A percentile compares a stretch with the other conserved stretches of the same genome.
Conservation (phyloP, 2,797 vertebrate genomes). For the Sebastes itinus region DNA sequence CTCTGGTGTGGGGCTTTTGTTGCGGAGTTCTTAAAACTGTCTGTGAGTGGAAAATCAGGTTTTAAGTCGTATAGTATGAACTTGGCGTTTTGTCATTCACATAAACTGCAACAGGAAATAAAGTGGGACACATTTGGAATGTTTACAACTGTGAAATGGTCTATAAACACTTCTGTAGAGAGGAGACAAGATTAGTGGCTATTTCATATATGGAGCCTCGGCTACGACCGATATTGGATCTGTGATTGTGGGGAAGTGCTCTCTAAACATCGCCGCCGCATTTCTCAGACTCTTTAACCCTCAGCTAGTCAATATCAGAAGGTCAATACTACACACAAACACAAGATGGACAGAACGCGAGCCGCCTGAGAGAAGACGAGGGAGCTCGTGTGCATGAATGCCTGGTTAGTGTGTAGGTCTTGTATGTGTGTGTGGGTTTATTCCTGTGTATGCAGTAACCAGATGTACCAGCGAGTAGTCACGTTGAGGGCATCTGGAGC, state of each 20-base stretch:
- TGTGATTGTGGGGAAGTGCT: background rate
- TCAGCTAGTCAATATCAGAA: slow-evolving; percentile 32
- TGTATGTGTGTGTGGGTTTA: background rate
- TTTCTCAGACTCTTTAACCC: slow-evolving; percentile 10
- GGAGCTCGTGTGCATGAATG: background rate
- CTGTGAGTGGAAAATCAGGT: background rate
- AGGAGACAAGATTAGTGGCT: background rate
- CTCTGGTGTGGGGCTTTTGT: background rate
- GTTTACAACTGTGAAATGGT: background rate
- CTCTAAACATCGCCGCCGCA: background rate
- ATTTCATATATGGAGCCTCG: background rate
- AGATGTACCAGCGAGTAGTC: slow-evolving; percentile 68
- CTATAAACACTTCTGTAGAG: background rate
- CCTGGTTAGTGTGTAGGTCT: background rate
- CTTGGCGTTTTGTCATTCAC: background rate
- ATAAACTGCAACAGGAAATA: background rate
- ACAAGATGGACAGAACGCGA: background rate
- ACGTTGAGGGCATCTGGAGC: slow-evolving; percentile 57
- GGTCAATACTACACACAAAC: slow-evolving; percentile 50
- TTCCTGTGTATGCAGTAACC: slow-evolving; percentile 47
- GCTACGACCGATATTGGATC: background rate
- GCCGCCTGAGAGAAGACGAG: background rate
- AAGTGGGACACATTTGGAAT: background rate
- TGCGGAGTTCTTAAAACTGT: too few species aligned
- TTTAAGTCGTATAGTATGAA: background rate